Evolutionary conservation across 2,888 invertebrate genomes (phyloP), one percentile per base, ranked within the genome.

Genomic region (Agrochola lota): DNA sequence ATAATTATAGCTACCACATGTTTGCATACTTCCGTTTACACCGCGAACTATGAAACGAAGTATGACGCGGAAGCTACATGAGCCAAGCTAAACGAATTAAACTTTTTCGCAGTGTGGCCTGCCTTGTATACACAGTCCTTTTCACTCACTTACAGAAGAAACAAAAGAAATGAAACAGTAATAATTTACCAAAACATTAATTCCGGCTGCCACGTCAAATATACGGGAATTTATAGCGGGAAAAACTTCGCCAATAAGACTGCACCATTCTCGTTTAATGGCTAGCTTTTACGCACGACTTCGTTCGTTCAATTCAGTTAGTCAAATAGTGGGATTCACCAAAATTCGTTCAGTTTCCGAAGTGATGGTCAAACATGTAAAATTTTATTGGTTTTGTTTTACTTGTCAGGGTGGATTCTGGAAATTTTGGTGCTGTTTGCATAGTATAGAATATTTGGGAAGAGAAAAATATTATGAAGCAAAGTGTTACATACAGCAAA

Each of bases 281-380:
- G 71, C 55, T 75, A 86, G 74, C 72, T 84, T 84, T 78, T 74
- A 78, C 84, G 80, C 84, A 71, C 69, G 71, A 64, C 26, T 86
- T 78, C 40, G 55, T 43, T 11, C 23, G 15, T 59, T 66, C 64
- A 74, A 86, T 84, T 86, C 57, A 69, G 84, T 84, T 86, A 86
- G 63, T 64, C 84, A 83, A 86, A 84, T 83, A 83, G 74, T 85
- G 52, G 43, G 49, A 64, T 83, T 64, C 73, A 71, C 71, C 43
- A 20, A 83, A 85, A 78, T 55, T 67, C 73, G 71, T 68, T 68
- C 67, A 60, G 43, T 74, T 60, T 52, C 40, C 67, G 30, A 52
- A 86, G 83, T 85, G 82, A 83, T 67, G 60, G 80, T 69, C 85
- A 82, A 85, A 90, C 88, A 89, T 85, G 85, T 76, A 85, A 85